A percentile compares a stretch with the other conserved stretches of the same genome.
Evolutionary conservation across 2,797 vertebrate genomes (phyloP).

Genomic region (Orestias chungarensis): DNA sequence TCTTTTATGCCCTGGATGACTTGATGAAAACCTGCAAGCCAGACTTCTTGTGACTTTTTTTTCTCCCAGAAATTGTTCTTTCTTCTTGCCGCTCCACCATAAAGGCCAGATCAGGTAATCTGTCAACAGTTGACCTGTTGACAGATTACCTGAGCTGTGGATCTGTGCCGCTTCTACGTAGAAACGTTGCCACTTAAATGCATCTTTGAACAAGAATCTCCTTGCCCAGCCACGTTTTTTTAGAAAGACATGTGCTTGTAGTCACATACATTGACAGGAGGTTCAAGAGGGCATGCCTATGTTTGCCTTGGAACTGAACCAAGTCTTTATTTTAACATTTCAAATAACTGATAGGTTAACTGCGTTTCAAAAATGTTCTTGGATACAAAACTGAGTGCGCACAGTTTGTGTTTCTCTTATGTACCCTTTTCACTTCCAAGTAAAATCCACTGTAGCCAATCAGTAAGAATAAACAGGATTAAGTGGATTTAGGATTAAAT

Average conservation of each 20-base stretch:
- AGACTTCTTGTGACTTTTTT: neutral
- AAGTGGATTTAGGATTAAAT: neutral
- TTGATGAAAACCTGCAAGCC: neutral
- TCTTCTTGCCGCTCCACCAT: neutral
- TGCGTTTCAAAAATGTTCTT: neutral
- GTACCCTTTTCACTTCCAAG: too few species aligned
- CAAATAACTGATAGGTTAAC: neutral
- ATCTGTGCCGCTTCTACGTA: neutral
- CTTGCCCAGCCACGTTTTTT: neutral
- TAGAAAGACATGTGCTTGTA: neutral
- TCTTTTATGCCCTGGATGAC: neutral
- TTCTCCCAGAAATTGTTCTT: neutral
- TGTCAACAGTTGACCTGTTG: neutral
- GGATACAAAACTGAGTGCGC: neutral
- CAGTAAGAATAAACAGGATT: neutral
- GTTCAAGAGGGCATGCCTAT: neutral
- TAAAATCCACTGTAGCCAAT: neutral
- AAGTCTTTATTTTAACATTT: neutral
- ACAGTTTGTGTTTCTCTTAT: neutral
- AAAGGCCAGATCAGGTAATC: neutral
- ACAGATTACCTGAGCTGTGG: neutral
- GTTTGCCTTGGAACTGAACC: neutral
- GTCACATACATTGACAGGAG: neutral
- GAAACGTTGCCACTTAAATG: neutral
- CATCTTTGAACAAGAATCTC: neutral